phyloP scores from a whole-genome alignment of 2,888 invertebrate species.

The Tillus elongatus region DNA sequence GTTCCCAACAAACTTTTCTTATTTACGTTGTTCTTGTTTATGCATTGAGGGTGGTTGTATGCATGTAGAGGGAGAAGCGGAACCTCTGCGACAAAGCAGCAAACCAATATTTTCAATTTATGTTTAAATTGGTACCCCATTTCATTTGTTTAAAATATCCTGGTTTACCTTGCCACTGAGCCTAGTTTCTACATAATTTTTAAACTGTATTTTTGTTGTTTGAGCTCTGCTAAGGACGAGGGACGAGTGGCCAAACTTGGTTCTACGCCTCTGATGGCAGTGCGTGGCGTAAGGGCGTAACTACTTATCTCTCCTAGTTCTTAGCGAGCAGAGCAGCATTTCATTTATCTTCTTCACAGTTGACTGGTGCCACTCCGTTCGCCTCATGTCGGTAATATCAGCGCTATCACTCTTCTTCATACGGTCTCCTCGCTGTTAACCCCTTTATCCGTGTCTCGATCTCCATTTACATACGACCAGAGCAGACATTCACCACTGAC shows the following conservation, averaged over 20 bases:
- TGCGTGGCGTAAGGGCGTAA: background rate
- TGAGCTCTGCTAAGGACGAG: background rate
- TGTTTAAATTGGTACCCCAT: no score
- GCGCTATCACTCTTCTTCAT: slow-evolving; percentile 25
- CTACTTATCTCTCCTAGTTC: slow-evolving; percentile 1
- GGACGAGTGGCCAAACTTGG: background rate
- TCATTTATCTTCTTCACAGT: slow-evolving; percentile 41
- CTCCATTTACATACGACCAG: slow-evolving; percentile 18
- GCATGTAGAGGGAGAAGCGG: no score
- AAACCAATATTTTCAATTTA: no score
- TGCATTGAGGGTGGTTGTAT: no score
- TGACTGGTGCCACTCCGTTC: slow-evolving; percentile 37
- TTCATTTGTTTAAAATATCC: no score
- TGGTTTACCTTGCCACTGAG: no score
- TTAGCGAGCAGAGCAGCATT: slow-evolving; percentile 20
- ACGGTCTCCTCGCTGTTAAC: slow-evolving; percentile 18
- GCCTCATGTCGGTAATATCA: slow-evolving; percentile 28
- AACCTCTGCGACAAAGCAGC: no score
- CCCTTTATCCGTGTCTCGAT: slow-evolving; percentile 15
- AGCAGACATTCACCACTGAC: slow-evolving; percentile 9
- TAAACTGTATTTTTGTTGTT: no score
- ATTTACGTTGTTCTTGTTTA: no score
- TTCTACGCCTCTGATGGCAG: background rate
- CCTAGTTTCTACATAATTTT: no score
- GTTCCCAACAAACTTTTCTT: no score